Conservation (phyloP, 2,888 invertebrate genomes). For the Nudaria mundana region DNA sequence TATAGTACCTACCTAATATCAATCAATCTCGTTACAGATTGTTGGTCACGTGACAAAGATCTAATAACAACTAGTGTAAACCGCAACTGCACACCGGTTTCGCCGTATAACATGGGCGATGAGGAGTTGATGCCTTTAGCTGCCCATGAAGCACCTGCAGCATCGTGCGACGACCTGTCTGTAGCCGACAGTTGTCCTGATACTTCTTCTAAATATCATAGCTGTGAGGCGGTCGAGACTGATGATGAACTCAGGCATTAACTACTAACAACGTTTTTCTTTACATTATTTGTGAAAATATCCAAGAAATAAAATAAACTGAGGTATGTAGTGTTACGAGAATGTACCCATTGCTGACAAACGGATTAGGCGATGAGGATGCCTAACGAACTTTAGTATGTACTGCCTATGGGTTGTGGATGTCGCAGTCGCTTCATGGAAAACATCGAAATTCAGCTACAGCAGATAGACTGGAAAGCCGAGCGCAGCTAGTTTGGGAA, state of each 20-base stretch:
- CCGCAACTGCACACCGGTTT: conserved; percentile 45
- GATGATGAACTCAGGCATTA: conserved; percentile 74
- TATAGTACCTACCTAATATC: too few relatives aligned
- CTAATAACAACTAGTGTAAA: conserved; percentile 36
- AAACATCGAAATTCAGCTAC: too few relatives aligned
- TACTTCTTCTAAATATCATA: conserved; percentile 88
- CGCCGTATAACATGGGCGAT: conserved; percentile 48
- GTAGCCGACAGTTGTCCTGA: conserved; percentile 87
- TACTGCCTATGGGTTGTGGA: too few relatives aligned
- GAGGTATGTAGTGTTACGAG: too few relatives aligned
- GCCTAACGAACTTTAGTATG: too few relatives aligned
- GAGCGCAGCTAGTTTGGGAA: too few relatives aligned
- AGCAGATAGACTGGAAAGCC: too few relatives aligned
- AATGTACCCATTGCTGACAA: too few relatives aligned
- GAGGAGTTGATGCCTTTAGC: conserved; percentile 85
- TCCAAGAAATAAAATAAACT: too few relatives aligned
- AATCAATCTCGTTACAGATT: conserved; percentile 42
- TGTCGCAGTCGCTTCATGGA: too few relatives aligned
- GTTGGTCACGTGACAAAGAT: conserved; percentile 60
- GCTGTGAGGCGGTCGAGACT: conserved; percentile 87
- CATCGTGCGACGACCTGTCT: conserved; percentile 84
- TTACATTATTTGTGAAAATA: too few relatives aligned
- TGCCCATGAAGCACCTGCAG: conserved; percentile 77
- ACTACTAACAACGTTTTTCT: conserved; percentile 1
- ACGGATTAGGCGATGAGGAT: too few relatives aligned